phyloP scores from a whole-genome alignment of 2,888 invertebrate species.

The Lasioglossum leucozonium region DNA sequence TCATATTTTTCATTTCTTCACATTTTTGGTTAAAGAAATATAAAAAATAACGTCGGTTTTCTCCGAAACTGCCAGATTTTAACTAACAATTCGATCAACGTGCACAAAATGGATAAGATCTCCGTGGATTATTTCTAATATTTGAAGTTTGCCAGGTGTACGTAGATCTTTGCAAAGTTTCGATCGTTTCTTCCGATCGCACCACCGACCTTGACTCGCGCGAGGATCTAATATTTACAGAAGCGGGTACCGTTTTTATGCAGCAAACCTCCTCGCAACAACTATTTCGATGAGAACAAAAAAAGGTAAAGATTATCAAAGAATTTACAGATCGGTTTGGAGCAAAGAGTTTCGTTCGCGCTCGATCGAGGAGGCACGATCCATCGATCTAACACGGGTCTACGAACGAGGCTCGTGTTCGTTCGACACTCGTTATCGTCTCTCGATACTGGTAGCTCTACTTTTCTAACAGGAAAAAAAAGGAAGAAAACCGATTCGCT shows the following conservation, averaged over 20 bases:
- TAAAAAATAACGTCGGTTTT: not conserved
- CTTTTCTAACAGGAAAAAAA: not conserved
- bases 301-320: constrained; percentile 11
- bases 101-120: not conserved
- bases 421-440: not conserved
- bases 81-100: not conserved
- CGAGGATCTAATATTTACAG: constrained; percentile 73
- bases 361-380: not conserved
- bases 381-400: not conserved
- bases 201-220: constrained; percentile 64
- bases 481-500: not conserved
- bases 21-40: not conserved
- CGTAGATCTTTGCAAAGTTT: not conserved
- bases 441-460: not conserved
- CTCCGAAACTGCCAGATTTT: no score
- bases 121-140: not conserved
- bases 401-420: not conserved
- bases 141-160: not conserved
- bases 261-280: constrained; percentile 42
- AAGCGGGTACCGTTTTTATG: constrained; percentile 57
- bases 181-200: constrained; percentile 38
- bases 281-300: constrained; percentile 44
- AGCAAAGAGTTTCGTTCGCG: not conserved
- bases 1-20: not conserved
- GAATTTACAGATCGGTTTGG: constrained; percentile 37